Percentiles rank a stretch among this genome's conserved stretches.
These are phyloP conservation scores for Epinephelus malabaricus DNA, from an alignment of 2,797 vertebrate genomes.

Conservation along the genomic window DNA sequence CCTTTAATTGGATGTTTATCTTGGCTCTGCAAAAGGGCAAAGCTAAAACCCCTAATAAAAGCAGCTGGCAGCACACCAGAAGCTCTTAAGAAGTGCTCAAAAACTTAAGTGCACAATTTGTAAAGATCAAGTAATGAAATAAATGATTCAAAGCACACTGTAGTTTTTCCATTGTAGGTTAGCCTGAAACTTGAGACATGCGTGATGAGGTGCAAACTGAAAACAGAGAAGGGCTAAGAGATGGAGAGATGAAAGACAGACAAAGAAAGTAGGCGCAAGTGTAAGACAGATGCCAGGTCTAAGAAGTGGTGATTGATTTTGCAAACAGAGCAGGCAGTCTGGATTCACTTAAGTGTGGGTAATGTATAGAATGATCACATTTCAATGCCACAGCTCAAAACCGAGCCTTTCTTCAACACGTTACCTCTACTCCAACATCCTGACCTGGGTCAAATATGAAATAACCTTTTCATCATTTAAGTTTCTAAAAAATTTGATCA, in stretches of 20 bases:
- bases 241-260: constrained; percentile 42
- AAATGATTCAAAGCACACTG: constrained; percentile 2
- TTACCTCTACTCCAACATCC: constrained; percentile 22
- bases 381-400: constrained; percentile 23
- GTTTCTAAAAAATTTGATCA: neutral
- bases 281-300: constrained; percentile 52
- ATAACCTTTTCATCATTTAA: neutral
- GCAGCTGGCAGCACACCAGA: constrained; percentile 31
- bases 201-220: constrained; percentile 53
- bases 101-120: neutral
- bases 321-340: constrained; percentile 43
- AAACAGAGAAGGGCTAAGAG: constrained; percentile 41
- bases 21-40: constrained; percentile 40
- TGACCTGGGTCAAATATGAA: constrained; percentile 1
- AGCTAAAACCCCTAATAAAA: constrained; percentile 34
- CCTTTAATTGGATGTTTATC: constrained; percentile 55
- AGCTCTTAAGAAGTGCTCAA: neutral
- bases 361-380: constrained; percentile 40
- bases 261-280: constrained; percentile 19
- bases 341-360: constrained; percentile 55
- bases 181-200: constrained; percentile 6
- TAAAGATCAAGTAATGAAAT: constrained; percentile 23
- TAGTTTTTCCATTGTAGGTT: constrained; percentile 4
- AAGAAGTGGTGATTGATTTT: constrained; percentile 54
- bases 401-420: constrained; percentile 17